Percentiles rank a stretch among this genome's conserved stretches.
These are phyloP conservation scores for Lytechinus variegatus DNA, from an alignment of 35 echinoderm and acorn worm genomes.

Conservation along the genomic window DNA sequence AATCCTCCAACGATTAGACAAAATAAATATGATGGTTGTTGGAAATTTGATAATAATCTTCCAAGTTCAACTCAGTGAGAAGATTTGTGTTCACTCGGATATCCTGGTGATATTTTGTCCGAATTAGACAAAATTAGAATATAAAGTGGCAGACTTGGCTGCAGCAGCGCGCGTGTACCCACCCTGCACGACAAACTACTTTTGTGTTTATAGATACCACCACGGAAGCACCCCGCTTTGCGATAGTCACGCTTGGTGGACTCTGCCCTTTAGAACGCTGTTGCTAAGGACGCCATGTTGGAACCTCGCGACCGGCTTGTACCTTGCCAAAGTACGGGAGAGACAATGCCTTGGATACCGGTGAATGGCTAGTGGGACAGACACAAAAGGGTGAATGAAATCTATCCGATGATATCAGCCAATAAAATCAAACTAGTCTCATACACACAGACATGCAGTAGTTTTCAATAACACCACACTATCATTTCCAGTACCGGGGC, in stretches of 20 bases:
- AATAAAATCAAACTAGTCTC: conserved; percentile 34
- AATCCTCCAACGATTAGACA: conserved; percentile 33
- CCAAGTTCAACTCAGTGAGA: not conserved
- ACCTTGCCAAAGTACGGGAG: not conserved
- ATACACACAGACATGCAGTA: not conserved
- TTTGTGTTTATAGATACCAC: conserved; percentile 96
- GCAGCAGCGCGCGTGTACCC: conserved; percentile 9
- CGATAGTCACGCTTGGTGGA: conserved; percentile 53
- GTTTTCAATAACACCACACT: not conserved
- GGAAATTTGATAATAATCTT: conserved; percentile 5
- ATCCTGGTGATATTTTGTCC: not conserved
- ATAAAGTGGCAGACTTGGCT: not conserved
- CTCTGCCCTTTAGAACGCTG: conserved; percentile 63
- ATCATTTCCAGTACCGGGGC: too few species aligned
- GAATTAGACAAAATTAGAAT: conserved; percentile 47
- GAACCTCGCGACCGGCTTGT: conserved; percentile 46
- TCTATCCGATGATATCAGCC: conserved; percentile 30
- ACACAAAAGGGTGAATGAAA: conserved; percentile 24
- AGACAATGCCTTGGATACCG: conserved; percentile 29
- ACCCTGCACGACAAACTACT: conserved; percentile 39
- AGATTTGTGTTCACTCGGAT: conserved; percentile 20
- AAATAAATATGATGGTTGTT: not conserved
- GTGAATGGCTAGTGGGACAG: not conserved
- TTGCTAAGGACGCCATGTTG: conserved; percentile 79
- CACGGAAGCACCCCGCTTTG: conserved; percentile 20